Percentiles rank a stretch among this genome's conserved stretches.
These are phyloP conservation scores for Rapana venosa DNA, from an alignment of 2,888 invertebrate genomes.

Conservation along the genomic window DNA sequence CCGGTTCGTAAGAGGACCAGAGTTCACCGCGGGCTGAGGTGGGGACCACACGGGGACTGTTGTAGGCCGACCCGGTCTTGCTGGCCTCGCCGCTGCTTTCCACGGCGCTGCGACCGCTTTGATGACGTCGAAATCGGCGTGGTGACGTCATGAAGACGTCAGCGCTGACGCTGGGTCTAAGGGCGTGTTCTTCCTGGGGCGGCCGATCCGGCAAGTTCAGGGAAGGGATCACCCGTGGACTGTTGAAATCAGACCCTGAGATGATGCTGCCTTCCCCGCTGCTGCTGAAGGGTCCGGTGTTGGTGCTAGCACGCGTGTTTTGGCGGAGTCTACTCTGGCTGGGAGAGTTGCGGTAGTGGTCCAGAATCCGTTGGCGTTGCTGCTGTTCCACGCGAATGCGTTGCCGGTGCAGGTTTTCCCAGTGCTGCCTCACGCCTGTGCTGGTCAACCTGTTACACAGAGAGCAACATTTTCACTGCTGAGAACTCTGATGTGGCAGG, in stretches of 20 bases:
- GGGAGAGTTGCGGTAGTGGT: constrained; percentile 46
- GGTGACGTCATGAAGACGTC: not conserved
- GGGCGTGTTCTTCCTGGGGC: not conserved
- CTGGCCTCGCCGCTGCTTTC: not conserved
- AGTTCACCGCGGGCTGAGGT: not conserved
- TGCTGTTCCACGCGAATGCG: constrained; percentile 46
- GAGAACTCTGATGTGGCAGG: too few relatives aligned
- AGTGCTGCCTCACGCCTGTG: constrained; percentile 57
- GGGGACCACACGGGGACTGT: not conserved
- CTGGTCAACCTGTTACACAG: constrained; percentile 43
- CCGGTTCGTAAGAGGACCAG: too few relatives aligned
- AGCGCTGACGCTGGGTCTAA: not conserved
- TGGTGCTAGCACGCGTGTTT: not conserved
- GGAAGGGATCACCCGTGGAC: not conserved
- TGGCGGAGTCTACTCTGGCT: not conserved
- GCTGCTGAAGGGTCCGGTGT: not conserved
- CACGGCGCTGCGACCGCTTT: not conserved
- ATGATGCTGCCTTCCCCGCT: not conserved
- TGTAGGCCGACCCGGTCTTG: not conserved
- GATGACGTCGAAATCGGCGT: not conserved
- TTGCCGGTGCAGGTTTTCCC: constrained; percentile 54
- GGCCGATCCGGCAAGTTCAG: not conserved
- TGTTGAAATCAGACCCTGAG: constrained; percentile 10
- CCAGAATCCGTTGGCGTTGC: constrained; percentile 49
- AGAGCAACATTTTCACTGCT: too few relatives aligned